phyloP scores from a whole-genome alignment of 2,888 invertebrate genomes.

The Mongoloraphidia duomilia region DNA sequence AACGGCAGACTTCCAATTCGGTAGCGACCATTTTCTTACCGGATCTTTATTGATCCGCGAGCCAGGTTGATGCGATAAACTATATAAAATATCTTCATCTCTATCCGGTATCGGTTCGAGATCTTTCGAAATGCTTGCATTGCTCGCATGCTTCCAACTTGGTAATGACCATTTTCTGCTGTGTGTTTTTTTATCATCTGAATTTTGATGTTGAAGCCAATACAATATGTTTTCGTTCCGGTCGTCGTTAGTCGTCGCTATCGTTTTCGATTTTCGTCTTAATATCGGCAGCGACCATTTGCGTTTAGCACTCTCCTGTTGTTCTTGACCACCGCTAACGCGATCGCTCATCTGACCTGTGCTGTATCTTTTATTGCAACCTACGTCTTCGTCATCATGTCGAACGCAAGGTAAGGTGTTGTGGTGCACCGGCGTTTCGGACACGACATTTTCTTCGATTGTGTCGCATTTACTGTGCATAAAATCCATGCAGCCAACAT shows the following conservation, averaged over 20 bases:
- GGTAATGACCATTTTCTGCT: conserved; percentile 15
- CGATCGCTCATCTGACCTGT: not conserved
- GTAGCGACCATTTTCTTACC: conserved; percentile 5
- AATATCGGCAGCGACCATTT: conserved; percentile 27
- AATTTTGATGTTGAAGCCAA: conserved; percentile 5
- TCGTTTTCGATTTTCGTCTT: conserved; percentile 11
- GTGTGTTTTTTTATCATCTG: conserved; percentile 12
- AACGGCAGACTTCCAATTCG: conserved; percentile 2
- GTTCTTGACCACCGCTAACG: conserved; percentile 19
- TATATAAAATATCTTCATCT: conserved; percentile 4
- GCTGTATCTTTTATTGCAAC: not conserved
- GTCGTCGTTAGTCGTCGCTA: conserved; percentile 3
- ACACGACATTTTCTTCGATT: conserved; percentile 4
- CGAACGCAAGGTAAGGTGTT: not conserved
- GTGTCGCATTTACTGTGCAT: conserved; percentile 4
- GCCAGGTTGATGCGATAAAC: not conserved
- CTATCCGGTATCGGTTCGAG: not conserved
- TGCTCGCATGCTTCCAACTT: conserved; percentile 12
- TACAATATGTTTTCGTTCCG: conserved; percentile 6
- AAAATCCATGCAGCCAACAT: conserved; percentile 4
- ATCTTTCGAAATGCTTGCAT: conserved; percentile 7
- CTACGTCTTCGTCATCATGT: no score
- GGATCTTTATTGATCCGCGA: not conserved
- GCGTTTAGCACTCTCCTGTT: conserved; percentile 26
- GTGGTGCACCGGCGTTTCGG: not conserved